phyloP scores from a whole-genome alignment of 2,797 vertebrate species.

The Ceryle rudis region DNA sequence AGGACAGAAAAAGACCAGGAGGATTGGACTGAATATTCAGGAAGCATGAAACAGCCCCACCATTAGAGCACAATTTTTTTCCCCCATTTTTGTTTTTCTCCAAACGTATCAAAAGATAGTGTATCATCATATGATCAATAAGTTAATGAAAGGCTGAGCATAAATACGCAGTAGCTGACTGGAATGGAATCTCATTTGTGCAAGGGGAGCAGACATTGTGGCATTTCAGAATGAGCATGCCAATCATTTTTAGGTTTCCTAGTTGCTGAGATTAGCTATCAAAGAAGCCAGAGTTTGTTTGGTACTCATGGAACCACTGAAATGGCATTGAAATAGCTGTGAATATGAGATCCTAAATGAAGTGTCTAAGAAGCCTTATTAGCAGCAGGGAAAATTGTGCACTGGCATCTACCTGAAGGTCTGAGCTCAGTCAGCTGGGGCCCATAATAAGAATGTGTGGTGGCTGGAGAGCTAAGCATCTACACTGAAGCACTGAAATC shows the following conservation, averaged over 20 bases:
- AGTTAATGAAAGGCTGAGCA: slow-evolving; percentile 58
- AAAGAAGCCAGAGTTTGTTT: not conserved
- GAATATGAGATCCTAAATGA: not conserved
- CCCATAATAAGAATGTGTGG: not conserved
- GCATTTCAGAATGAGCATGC: slow-evolving; percentile 5
- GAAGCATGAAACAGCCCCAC: slow-evolving; percentile 42
- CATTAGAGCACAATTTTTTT: not conserved
- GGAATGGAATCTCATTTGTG: slow-evolving; percentile 76
- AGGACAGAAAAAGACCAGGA: slow-evolving; percentile 75
- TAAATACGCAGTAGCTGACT: slow-evolving; percentile 68
- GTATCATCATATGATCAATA: slow-evolving; percentile 18
- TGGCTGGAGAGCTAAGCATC: not conserved
- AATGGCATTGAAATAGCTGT: not conserved
- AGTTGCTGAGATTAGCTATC: slow-evolving; percentile 12
- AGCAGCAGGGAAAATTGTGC: not conserved
- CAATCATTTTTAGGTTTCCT: slow-evolving; percentile 45
- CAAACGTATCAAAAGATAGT: slow-evolving; percentile 19
- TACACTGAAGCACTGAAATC: not conserved
- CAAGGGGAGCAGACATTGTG: slow-evolving; percentile 1
- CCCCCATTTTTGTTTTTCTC: not conserved
- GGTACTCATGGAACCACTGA: not conserved
- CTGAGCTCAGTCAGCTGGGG: not conserved
- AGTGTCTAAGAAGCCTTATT: not conserved
- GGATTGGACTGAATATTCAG: slow-evolving; percentile 59
- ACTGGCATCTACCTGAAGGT: not conserved